phyloP scores from a whole-genome alignment of 2,888 invertebrate species.

The Tetranychus piercei region DNA sequence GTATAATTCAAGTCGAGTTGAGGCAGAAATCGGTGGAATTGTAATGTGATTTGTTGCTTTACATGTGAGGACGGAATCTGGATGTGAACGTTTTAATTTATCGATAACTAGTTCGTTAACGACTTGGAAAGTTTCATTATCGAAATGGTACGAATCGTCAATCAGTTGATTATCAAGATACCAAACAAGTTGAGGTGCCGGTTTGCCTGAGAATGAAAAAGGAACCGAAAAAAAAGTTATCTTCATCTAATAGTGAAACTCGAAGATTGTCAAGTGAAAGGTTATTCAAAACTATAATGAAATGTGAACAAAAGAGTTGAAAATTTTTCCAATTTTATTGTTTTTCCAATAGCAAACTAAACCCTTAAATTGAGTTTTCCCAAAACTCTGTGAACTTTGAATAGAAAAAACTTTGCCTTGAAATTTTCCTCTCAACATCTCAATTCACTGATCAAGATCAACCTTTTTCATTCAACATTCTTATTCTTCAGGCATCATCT shows the following conservation, averaged over 20 bases:
- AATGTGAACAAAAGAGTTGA: background rate
- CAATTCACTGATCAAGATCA: no score
- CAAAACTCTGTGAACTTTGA: no score
- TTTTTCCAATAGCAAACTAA: background rate
- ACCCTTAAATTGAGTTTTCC: no score
- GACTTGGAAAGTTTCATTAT: conserved; percentile 22
- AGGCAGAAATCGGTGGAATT: conserved; percentile 6
- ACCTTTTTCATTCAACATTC: no score
- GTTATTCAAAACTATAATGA: no score
- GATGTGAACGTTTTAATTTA: conserved; percentile 10
- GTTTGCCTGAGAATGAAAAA: conserved; percentile 23
- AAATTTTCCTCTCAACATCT: no score
- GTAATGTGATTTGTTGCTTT: background rate
- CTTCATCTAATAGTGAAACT: no score
- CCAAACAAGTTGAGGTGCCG: conserved; percentile 25
- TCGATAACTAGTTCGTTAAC: conserved; percentile 24
- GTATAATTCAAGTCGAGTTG: conserved; percentile 5
- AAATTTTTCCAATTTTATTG: background rate
- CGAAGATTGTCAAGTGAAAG: no score
- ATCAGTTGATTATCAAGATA: conserved; percentile 19
- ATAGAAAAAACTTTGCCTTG: no score
- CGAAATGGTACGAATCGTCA: conserved; percentile 23
- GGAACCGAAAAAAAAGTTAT: no score
- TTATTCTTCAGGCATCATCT: no score
- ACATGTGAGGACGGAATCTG: conserved; percentile 13